Base-by-base conservation (phyloP, 2,888 invertebrate genomes). In the Adela reaumurella region DNA sequence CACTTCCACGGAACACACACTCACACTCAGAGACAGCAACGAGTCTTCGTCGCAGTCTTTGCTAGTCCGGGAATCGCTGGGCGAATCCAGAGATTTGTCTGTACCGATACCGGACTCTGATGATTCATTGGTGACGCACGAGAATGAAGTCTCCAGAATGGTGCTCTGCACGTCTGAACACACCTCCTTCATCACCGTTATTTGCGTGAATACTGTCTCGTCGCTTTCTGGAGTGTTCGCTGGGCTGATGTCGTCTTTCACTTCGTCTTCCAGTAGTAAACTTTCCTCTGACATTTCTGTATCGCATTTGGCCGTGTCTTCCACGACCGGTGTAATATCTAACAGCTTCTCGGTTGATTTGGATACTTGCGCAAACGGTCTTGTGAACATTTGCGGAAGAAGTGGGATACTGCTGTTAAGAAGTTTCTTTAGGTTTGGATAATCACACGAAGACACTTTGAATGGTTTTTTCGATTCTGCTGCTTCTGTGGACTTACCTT, bases 31-130 rank as follows among this genome's bases (percentile, higher is more conserved):
- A 11, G 73, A 74, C 51, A 77, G 58, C 28, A 71, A 68, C 4
- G 77, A 78, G 56, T 80, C 79, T 53, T 78, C 78, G 16, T 54
- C 54, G 50, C 76, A 70, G 54, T 80, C 80, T 56, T 79, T 79
- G 55, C 76, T 77, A 46, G 70, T 61, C 54, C 73, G 77, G 4
- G 77, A 74, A 53, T 73, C 74, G 54, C 76, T 76, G 6, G 79
- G 77, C 20, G 80, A 79, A 55, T 76, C 76, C 53, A 79, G 70
- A 2, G 76, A 77, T 55, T 78, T 78, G 53, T 78, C 78, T 16
- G 78, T 78, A 19, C 77, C 76, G 53, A 77, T 76, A 4, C 77
- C 77, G 3, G 78, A 78, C 52, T 77, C 77, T 1, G 68, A 66
- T 6, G 76, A 74, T 59, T 74, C 74, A 1, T 68, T 70, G 41